Percentiles rank a stretch among this genome's conserved stretches.
These are phyloP conservation scores for Lamproptera curius DNA, from an alignment of 2,888 invertebrate species.

Conservation along the genomic window DNA sequence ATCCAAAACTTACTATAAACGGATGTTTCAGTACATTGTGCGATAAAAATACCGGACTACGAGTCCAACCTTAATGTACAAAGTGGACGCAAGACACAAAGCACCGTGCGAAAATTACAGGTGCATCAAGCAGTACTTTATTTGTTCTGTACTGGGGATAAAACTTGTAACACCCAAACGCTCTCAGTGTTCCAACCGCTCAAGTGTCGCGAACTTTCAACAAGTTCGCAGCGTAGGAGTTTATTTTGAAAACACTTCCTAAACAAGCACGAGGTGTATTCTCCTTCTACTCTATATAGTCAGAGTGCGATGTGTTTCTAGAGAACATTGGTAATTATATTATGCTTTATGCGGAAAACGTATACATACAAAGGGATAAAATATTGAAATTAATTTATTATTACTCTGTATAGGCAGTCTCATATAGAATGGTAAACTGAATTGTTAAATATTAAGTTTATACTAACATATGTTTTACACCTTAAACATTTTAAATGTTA, in stretches of 20 bases:
- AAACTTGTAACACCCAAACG: slow-evolving; percentile 32
- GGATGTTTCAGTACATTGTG: not conserved
- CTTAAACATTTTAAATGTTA: no score
- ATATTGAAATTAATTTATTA: no score
- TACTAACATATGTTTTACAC: no score
- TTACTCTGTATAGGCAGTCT: no score
- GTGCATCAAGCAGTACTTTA: slow-evolving; percentile 11
- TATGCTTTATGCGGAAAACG: no score
- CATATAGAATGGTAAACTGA: no score
- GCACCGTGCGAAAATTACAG: slow-evolving; percentile 16
- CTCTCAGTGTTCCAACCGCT: slow-evolving; percentile 26
- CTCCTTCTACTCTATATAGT: not conserved
- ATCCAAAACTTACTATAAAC: no score
- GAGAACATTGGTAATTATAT: no score
- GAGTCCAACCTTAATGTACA: slow-evolving; percentile 1
- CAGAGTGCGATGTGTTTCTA: not conserved
- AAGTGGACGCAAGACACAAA: slow-evolving; percentile 16
- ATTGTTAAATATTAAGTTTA: no score
- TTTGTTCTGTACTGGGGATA: slow-evolving; percentile 26
- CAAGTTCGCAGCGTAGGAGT: slow-evolving; percentile 1
- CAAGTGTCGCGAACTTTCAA: slow-evolving; percentile 20
- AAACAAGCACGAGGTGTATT: not conserved
- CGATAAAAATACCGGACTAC: slow-evolving; percentile 12
- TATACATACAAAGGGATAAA: no score
- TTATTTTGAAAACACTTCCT: slow-evolving; percentile 7